These are phyloP conservation scores for Zosterops pallidus DNA, from an alignment of 2,113 vertebrate genomes.

Conservation along the genomic window DNA sequence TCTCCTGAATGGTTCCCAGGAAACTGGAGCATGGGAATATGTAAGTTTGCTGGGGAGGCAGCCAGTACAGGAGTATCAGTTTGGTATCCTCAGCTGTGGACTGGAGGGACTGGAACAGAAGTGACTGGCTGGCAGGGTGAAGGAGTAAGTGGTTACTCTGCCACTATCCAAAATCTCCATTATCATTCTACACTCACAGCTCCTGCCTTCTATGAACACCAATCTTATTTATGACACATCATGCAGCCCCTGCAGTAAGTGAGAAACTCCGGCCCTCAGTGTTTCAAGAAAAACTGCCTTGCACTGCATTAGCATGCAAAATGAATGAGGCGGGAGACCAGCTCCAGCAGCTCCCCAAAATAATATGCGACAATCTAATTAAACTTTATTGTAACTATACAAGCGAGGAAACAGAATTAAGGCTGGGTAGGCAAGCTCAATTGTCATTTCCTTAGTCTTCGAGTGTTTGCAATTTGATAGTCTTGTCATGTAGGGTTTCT, in stretches of 20 bases:
- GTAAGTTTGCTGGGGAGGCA: not conserved
- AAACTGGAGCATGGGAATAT: not conserved
- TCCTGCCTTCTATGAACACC: slow-evolving; percentile 5
- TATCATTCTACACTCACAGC: not conserved
- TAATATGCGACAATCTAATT: slow-evolving; percentile 55
- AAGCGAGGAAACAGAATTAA: slow-evolving; percentile 50
- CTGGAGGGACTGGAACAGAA: not conserved
- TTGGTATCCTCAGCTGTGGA: not conserved
- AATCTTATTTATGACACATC: slow-evolving; percentile 34
- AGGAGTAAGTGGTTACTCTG: not conserved
- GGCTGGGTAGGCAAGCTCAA: slow-evolving; percentile 27
- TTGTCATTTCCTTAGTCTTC: slow-evolving; percentile 45
- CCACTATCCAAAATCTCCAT: not conserved
- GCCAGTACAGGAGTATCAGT: not conserved
- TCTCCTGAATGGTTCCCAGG: not conserved
- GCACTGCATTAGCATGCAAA: slow-evolving; percentile 30
- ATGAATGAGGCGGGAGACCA: slow-evolving; percentile 12
- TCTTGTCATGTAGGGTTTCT: slow-evolving; percentile 19
- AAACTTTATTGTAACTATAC: slow-evolving; percentile 54
- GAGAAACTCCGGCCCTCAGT: not conserved
- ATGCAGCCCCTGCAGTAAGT: slow-evolving; percentile 31
- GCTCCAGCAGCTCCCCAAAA: slow-evolving; percentile 47
- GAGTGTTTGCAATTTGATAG: slow-evolving; percentile 32
- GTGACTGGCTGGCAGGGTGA: not conserved
- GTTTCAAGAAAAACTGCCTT: slow-evolving; percentile 27